Evolutionary conservation across 2,888 invertebrate genomes (phyloP).

Genomic region (Zele albiditarsus): DNA sequence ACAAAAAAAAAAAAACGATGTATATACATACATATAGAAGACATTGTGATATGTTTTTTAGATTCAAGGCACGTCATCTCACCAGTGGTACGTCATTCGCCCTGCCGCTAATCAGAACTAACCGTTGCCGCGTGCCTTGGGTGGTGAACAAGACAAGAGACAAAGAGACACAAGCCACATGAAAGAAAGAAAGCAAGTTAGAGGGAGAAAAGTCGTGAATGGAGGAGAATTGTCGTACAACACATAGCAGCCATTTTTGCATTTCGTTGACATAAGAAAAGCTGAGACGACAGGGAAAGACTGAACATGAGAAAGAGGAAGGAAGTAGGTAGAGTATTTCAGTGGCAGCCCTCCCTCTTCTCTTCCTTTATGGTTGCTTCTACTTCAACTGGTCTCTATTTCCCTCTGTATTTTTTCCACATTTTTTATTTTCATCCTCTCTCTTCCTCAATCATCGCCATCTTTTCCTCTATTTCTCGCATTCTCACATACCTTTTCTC

Average conservation of each 20-base stretch:
- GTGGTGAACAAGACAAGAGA: slow-evolving; percentile 53
- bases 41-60: slow-evolving; percentile 48
- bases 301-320: neutral
- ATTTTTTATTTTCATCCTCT: slow-evolving; percentile 36
- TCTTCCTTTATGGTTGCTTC: slow-evolving; percentile 55
- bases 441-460: neutral
- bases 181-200: slow-evolving; percentile 1
- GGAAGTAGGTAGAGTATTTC: neutral
- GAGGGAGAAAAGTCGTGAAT: slow-evolving; percentile 31
- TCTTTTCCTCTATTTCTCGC: slow-evolving; percentile 28
- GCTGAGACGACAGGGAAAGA: neutral
- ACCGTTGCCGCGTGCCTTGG: slow-evolving; percentile 70
- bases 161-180: slow-evolving; percentile 23
- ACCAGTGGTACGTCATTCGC: slow-evolving; percentile 72
- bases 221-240: slow-evolving; percentile 33
- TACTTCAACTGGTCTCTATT: slow-evolving; percentile 38
- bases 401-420: slow-evolving; percentile 42
- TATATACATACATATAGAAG: neutral
- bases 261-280: slow-evolving; percentile 50
- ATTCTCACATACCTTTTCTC: slow-evolving; percentile 14
- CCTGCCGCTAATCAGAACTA: slow-evolving; percentile 73
- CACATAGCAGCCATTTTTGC: slow-evolving; percentile 63
- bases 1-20: neutral
- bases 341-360: slow-evolving; percentile 43
- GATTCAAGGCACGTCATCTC: slow-evolving; percentile 70